Evolutionary conservation across 2,113 vertebrate species (phyloP).

Genomic region (Tragelaphus strepsiceros): DNA sequence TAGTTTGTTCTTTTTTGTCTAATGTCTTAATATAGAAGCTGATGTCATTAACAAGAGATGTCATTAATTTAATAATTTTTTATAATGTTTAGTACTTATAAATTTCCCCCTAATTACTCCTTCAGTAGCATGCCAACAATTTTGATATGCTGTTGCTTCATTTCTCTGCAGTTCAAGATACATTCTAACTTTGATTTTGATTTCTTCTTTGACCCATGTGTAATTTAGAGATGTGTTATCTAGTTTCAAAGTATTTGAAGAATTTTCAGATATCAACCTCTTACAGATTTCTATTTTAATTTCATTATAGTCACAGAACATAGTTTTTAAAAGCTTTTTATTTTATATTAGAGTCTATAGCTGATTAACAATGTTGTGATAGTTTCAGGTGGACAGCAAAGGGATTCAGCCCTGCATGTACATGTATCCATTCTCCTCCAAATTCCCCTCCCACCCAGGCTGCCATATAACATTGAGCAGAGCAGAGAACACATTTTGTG

Average conservation of each 20-base stretch:
- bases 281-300: neutral
- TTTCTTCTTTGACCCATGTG: neutral
- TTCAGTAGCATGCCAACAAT: neutral
- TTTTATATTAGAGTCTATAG: neutral
- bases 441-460: neutral
- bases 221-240: neutral
- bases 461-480: neutral
- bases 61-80: neutral
- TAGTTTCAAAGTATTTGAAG: neutral
- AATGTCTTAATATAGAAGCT: neutral
- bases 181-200: neutral
- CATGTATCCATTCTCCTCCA: neutral
- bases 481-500: neutral
- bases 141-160: neutral
- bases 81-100: neutral
- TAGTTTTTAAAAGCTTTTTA: neutral
- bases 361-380: neutral
- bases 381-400: neutral
- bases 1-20: neutral
- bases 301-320: neutral
- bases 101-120: neutral
- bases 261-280: neutral
- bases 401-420: neutral
- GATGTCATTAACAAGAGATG: neutral
- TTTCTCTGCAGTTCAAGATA: neutral